Evolutionary conservation across 2,113 vertebrate genomes (phyloP).

Genomic region (Bagarius yarrelli): DNA sequence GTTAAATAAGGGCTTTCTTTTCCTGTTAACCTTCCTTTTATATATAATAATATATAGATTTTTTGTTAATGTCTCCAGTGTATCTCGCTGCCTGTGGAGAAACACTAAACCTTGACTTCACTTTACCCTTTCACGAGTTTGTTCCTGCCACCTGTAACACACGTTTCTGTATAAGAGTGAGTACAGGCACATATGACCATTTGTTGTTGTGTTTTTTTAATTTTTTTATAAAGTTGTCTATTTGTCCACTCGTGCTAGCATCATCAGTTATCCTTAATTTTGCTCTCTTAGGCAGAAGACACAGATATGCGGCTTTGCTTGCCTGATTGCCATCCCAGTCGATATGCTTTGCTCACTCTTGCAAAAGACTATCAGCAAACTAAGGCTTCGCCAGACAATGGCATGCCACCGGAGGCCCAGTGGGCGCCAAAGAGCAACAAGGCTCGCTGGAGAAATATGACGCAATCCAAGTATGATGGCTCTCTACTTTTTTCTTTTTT

Average conservation of each 20-base stretch:
- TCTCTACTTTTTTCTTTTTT: background rate
- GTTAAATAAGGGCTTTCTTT: background rate
- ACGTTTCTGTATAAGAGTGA: slow-evolving; percentile 86
- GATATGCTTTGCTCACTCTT: slow-evolving; percentile 93
- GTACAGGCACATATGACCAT: slow-evolving; percentile 42
- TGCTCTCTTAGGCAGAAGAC: slow-evolving; percentile 82
- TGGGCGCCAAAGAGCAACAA: slow-evolving; percentile 77
- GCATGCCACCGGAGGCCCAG: slow-evolving; percentile 80
- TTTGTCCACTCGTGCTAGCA: background rate
- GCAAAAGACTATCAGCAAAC: slow-evolving; percentile 87
- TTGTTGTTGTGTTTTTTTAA: background rate
- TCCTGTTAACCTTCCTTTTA: background rate
- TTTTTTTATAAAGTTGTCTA: background rate
- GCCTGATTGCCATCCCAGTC: slow-evolving; percentile 95
- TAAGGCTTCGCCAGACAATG: slow-evolving; percentile 80
- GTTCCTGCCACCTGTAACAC: slow-evolving; percentile 90
- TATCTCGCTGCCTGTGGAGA: slow-evolving; percentile 97
- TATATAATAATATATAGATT: background rate
- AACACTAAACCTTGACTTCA: slow-evolving; percentile 94
- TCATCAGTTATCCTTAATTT: background rate
- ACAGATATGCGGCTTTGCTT: slow-evolving; percentile 92
- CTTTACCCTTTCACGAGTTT: slow-evolving; percentile 93
- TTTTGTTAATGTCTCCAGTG: slow-evolving; percentile 71
- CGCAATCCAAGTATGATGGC: slow-evolving; percentile 85
- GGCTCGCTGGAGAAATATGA: slow-evolving; percentile 91